Percentiles rank a stretch among this genome's conserved stretches.
phyloP scores from a whole-genome alignment of 2,113 vertebrate species.

The Malurus elegans region DNA sequence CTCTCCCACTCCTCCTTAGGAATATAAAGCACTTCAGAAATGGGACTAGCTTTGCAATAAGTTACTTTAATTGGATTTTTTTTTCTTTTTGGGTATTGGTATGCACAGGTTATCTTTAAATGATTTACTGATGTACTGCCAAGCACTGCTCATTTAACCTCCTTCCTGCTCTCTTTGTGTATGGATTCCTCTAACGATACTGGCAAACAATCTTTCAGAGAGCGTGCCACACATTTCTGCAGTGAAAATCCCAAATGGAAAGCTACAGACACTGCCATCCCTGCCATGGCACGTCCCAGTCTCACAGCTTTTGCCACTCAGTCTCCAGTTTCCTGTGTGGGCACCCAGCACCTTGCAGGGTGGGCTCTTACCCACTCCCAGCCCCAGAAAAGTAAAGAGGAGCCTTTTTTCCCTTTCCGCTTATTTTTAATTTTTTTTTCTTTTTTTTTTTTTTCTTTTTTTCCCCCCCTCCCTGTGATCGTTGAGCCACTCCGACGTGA shows the following conservation, averaged over 20 bases:
- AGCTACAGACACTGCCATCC: neutral
- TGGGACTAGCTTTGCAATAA: constrained; percentile 9
- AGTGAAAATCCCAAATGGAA: neutral
- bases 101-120: constrained; percentile 43
- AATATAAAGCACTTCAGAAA: constrained; percentile 30
- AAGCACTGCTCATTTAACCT: constrained; percentile 31
- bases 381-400: neutral
- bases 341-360: neutral
- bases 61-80: constrained; percentile 51
- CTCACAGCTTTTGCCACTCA: neutral
- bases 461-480: neutral
- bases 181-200: neutral
- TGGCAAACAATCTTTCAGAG: neutral
- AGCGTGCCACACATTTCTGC: neutral
- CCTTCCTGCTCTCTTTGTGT: neutral
- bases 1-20: neutral
- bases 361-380: neutral
- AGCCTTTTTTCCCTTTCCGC: neutral
- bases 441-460: neutral
- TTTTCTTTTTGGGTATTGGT: neutral
- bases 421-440: neutral
- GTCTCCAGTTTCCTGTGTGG: neutral
- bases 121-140: constrained; percentile 43
- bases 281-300: neutral
- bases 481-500: constrained; percentile 46